Evolutionary conservation across 2,797 vertebrate species (phyloP), one percentile per base, ranked within the genome.

Genomic region (Pelobates cultripes): DNA sequence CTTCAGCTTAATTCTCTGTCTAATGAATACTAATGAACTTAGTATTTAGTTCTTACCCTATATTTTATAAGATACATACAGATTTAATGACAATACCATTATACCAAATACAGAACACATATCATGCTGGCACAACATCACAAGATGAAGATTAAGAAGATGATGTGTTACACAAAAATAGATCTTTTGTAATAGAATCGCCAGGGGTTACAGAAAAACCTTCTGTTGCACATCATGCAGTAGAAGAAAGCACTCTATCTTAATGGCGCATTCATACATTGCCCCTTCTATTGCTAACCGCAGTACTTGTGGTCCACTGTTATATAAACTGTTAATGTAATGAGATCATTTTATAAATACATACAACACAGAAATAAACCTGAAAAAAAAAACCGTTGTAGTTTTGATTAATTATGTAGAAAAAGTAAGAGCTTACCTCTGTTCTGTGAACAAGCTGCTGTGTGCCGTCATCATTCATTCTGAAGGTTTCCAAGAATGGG

Each of bases 391-490:
- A 28, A 1, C 28, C 47, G 40, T 44, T 72, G 28, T 12, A n/a
- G 13, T 71, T 42, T 51, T 15, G 28, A 43, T 47, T 71, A 41
- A 57, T 8, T 43, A 68, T 76, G 6, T 3, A 51, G 17, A 43
- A 63, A 45, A 3, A 12, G 2, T 13, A 40, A 17, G 28, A 68
- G n/a, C 85, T 90, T 90, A 98, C 98, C 96, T 99, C 98, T 43
- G 97, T 99, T 88, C 98, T 95, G 89, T 99, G 98, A 57, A 99
- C 98, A 0, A 99, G 96, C 40, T 98, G 98, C 80, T 97, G 97
- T 1, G 96, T 97, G 43, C 96, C 97, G 12, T 99, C 98, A 80
- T 99, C 95, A 43, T 99, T 99, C 92, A 99, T 93, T 84, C 97
- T 94, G 86, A 98, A 99, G 86, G 98, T 98, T 93, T 99, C 98